phyloP scores from a whole-genome alignment of 2,797 vertebrate species.

The Salmo trutta region DNA sequence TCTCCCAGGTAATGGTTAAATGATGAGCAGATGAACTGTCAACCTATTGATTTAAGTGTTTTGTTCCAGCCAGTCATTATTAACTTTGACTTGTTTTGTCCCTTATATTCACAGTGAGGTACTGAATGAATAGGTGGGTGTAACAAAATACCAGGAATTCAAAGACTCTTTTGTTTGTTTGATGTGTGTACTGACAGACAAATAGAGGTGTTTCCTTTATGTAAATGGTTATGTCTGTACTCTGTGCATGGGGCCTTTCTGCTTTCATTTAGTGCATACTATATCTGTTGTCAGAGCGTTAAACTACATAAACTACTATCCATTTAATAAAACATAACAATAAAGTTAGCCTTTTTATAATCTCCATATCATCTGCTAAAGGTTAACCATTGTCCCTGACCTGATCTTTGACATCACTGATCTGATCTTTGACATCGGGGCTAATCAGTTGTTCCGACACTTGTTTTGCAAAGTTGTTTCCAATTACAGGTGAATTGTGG shows the following conservation, averaged over 20 bases:
- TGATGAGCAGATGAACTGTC: conserved; percentile 67
- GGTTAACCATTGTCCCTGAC: neutral
- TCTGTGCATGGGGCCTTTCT: neutral
- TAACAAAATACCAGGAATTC: neutral
- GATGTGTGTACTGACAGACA: neutral
- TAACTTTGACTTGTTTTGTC: conserved; percentile 76
- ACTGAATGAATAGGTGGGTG: conserved; percentile 1
- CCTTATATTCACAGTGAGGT: neutral
- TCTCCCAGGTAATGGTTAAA: conserved; percentile 77
- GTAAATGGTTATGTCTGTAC: neutral
- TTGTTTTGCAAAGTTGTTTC: neutral
- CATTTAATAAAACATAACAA: neutral
- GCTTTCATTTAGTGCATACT: neutral
- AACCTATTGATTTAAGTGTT: conserved; percentile 72
- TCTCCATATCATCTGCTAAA: neutral
- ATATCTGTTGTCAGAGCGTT: neutral
- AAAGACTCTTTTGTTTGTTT: neutral
- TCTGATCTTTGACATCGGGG: neutral
- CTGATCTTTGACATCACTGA: no score
- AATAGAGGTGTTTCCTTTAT: neutral
- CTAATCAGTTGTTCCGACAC: neutral
- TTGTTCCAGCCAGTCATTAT: conserved; percentile 77
- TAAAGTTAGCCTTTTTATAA: neutral
- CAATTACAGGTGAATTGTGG: neutral
- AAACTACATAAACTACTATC: neutral